Evolutionary conservation across 2,888 invertebrate species (phyloP), one percentile per base, ranked within the genome.

Genomic region (Agrotis puta): DNA sequence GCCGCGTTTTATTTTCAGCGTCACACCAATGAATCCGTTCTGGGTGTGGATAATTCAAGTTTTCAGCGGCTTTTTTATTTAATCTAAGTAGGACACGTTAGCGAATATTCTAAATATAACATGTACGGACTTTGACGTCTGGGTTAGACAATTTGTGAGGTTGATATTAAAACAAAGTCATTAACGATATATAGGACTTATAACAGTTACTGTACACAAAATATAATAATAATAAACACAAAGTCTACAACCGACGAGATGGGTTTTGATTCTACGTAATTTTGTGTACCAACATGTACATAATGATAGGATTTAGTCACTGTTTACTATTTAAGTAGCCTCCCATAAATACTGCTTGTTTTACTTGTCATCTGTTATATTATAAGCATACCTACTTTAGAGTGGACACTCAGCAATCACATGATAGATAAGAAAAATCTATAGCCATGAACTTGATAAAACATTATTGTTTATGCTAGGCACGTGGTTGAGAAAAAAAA

Each of bases 1-100:
- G 77, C 67, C 74, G 68, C 43, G 83, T 88, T 88, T 91, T 92
- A 91, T 92, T 94, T 93, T 90, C 86, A 87, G 88, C 87, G 82
- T 68, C 83, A 88, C 89, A 90, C 88, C 88, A 92, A 89, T 90
- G 89, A 91, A 91, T 89, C 27, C 82, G 82, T 66, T 73, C 64
- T 76, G 69, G 54, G 63, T 72, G 76, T 76, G 70, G 62, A 69
- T 74, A 75, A 70, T 81, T 72, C 67, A 77, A 62, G 81, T 79
- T 81, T 75, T 73, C 64, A 56, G 72, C 45, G 64, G 45, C 64
- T 65, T 64, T 63, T 57, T 64, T 64, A 56, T 64, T 43, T 20
- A 59, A 59, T 51, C n/a, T 14, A 50, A 27, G 62, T 82, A 65
- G 79, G 74, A 76, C 77, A 63, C 33, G 50, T 64, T 74, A 71